phyloP scores from a whole-genome alignment of 2,888 invertebrate genomes.

The Neoitamus cyanurus region DNA sequence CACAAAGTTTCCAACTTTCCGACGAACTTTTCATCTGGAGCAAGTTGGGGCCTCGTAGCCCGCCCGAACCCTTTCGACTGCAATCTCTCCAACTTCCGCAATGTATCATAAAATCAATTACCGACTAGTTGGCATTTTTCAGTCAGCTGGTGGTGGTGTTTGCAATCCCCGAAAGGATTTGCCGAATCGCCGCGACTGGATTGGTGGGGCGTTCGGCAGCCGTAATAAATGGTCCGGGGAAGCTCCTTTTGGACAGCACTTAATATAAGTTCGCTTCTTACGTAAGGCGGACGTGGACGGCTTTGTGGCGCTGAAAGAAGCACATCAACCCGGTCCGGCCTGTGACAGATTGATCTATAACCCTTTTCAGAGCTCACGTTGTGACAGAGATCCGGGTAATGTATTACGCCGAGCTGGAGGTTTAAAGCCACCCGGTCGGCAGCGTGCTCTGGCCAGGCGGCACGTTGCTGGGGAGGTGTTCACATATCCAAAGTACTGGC shows the following conservation, averaged over 20 bases:
- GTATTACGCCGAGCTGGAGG: neutral
- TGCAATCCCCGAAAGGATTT: neutral
- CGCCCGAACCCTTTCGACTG: neutral
- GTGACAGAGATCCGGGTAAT: slow-evolving; percentile 1
- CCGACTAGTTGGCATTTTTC: slow-evolving; percentile 36
- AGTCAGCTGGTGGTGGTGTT: neutral
- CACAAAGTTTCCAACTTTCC: slow-evolving; percentile 34
- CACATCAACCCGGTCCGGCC: neutral
- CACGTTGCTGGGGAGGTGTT: neutral
- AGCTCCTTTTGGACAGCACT: neutral
- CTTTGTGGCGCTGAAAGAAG: neutral
- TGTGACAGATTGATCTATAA: slow-evolving; percentile 5
- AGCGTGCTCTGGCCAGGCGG: neutral
- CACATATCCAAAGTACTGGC: neutral
- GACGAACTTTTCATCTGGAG: slow-evolving; percentile 10
- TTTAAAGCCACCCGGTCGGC: neutral
- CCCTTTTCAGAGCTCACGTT: neutral
- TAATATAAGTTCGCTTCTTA: neutral
- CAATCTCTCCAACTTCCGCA: slow-evolving; percentile 34
- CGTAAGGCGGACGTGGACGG: neutral
- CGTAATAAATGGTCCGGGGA: neutral
- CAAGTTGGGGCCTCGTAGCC: neutral
- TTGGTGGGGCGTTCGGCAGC: neutral
- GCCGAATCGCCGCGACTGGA: neutral
- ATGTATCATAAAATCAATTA: slow-evolving; percentile 43